A percentile compares a stretch with the other conserved stretches of the same genome.
Evolutionary conservation across 2,888 invertebrate genomes (phyloP).

Genomic region (Eueremaeus valkanovi): DNA sequence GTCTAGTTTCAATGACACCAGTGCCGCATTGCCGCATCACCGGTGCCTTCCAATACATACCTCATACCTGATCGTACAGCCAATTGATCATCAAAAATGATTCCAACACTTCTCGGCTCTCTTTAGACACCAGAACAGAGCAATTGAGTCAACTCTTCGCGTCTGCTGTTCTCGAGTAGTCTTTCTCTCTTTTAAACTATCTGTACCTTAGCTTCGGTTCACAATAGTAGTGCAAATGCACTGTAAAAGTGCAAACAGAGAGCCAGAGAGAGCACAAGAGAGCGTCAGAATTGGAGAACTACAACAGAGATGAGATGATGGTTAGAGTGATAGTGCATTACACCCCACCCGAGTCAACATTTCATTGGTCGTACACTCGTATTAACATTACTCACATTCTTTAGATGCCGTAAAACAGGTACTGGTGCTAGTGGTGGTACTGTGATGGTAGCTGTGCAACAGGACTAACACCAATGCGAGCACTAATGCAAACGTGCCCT

Average conservation of each 20-base stretch:
- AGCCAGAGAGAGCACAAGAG: no score
- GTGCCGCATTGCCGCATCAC: background rate
- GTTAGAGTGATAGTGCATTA: conserved; percentile 17
- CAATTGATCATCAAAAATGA: background rate
- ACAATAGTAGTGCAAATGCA: background rate
- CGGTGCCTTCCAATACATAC: background rate
- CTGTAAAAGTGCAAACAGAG: conserved; percentile 1
- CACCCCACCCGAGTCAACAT: conserved; percentile 32
- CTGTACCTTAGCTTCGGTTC: no score
- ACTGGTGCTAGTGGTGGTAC: conserved; percentile 1
- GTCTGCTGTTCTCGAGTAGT: no score
- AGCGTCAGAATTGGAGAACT: background rate
- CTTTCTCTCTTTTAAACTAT: no score
- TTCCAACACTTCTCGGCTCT: no score
- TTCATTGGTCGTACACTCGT: conserved; percentile 18
- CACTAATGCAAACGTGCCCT: background rate
- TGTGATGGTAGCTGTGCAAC: background rate
- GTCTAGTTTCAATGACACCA: conserved; percentile 30
- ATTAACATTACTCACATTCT: conserved; percentile 26
- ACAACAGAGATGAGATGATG: background rate
- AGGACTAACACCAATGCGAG: background rate
- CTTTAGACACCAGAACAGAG: no score
- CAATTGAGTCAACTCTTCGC: no score
- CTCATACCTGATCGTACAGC: background rate
- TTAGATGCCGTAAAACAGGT: conserved; percentile 22